A percentile compares a stretch with the other conserved stretches of the same genome.
Evolutionary conservation across 1,140 invertebrate genomes (phyloP).

Genomic region (Drosophila ohnishii): DNA sequence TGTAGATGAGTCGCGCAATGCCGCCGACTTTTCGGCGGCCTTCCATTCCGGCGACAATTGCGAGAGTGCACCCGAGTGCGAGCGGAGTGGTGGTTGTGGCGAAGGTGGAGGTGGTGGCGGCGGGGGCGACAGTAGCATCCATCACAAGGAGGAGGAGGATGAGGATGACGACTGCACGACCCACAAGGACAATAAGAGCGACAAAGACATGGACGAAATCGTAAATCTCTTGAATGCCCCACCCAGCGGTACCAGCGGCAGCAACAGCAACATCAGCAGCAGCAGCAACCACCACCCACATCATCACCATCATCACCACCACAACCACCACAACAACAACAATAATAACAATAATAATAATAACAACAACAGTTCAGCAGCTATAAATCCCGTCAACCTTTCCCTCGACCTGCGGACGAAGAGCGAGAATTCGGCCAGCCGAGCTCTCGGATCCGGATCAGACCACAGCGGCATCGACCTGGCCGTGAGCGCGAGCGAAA

Average conservation of each 20-base stretch:
- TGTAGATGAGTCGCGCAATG: constrained; percentile 60
- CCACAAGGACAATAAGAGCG: constrained; percentile 72
- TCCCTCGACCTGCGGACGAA: constrained; percentile 84
- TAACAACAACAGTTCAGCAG: constrained; percentile 69
- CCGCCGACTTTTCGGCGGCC: constrained; percentile 45
- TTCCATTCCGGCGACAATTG: constrained; percentile 60
- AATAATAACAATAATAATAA: constrained; percentile 44
- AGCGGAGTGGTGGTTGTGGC: constrained; percentile 15
- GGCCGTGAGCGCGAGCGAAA: constrained; percentile 68
- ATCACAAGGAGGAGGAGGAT: constrained; percentile 44
- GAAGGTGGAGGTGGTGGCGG: neutral
- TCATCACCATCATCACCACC: constrained; percentile 38
- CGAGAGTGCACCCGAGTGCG: constrained; percentile 51
- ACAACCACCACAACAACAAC: constrained; percentile 34
- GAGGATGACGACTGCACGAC: constrained; percentile 53
- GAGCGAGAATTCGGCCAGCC: constrained; percentile 76
- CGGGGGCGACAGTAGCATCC: neutral
- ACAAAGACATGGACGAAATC: constrained; percentile 73
- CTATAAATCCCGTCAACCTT: constrained; percentile 90
- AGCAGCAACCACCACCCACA: constrained; percentile 39
- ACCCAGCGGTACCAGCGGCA: constrained; percentile 55
- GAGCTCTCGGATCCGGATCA: constrained; percentile 50
- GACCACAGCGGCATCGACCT: constrained; percentile 66
- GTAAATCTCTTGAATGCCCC: constrained; percentile 74
- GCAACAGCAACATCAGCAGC: constrained; percentile 47